A percentile compares a stretch with the other conserved stretches of the same genome.
Evolutionary conservation across 2,888 invertebrate species (phyloP).

Genomic region (Camponotus fellah): DNA sequence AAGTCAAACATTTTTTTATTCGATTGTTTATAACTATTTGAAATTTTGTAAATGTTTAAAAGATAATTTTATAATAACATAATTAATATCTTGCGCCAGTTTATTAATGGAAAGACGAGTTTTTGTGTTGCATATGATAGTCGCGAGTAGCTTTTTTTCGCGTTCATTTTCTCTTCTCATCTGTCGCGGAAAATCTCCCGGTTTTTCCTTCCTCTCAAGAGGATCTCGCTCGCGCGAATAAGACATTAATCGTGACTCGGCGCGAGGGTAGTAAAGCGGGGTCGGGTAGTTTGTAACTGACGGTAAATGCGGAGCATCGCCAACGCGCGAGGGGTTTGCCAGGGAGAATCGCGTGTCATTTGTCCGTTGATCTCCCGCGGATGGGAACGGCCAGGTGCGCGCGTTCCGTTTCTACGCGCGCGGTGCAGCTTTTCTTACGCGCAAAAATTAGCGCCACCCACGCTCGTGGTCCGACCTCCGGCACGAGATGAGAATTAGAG

Average conservation of each 20-base stretch:
- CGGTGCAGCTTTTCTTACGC: slow-evolving; percentile 79
- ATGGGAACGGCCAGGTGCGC: slow-evolving; percentile 81
- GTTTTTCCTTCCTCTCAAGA: slow-evolving; percentile 20
- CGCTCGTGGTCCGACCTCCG: slow-evolving; percentile 57
- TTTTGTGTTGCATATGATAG: slow-evolving; percentile 1
- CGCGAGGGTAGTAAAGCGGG: slow-evolving; percentile 71
- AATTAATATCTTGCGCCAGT: neutral
- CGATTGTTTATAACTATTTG: neutral
- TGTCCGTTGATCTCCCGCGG: slow-evolving; percentile 84
- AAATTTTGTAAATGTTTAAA: neutral
- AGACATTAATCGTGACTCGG: slow-evolving; percentile 83
- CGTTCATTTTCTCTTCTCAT: neutral
- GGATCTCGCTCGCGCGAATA: slow-evolving; percentile 77
- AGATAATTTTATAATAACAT: slow-evolving; percentile 9
- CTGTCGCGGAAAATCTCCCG: slow-evolving; percentile 23
- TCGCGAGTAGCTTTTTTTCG: neutral
- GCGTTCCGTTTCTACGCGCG: slow-evolving; percentile 68
- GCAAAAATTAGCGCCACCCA: slow-evolving; percentile 83
- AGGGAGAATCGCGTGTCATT: slow-evolving; percentile 85
- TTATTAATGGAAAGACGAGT: neutral
- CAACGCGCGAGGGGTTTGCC: slow-evolving; percentile 42
- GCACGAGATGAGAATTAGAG: slow-evolving; percentile 78
- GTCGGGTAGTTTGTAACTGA: slow-evolving; percentile 81
- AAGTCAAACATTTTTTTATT: neutral
- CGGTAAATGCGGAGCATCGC: slow-evolving; percentile 72